phyloP scores from a whole-genome alignment of 2,113 vertebrate genomes.

The Siniperca knerii region DNA sequence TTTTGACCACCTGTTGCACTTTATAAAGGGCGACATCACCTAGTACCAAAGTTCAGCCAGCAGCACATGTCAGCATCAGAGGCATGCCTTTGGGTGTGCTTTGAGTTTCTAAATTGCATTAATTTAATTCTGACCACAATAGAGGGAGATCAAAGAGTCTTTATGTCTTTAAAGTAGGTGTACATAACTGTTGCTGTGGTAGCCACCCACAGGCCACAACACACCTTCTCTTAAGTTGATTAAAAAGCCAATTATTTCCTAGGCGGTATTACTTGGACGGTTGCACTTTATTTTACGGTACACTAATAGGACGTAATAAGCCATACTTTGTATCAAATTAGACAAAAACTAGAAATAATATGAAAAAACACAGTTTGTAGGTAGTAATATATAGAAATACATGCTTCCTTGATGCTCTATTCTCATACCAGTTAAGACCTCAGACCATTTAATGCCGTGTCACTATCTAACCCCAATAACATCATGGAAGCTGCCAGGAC shows the following conservation, averaged over 20 bases:
- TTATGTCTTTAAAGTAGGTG: constrained; percentile 2
- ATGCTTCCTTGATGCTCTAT: no score
- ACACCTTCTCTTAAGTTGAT: background rate
- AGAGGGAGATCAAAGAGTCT: constrained; percentile 1
- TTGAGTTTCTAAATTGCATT: constrained; percentile 4
- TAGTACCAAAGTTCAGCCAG: background rate
- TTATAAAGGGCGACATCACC: background rate
- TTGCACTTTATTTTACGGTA: no score
- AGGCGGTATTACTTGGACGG: background rate
- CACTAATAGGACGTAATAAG: no score
- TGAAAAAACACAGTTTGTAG: no score
- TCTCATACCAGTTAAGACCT: no score
- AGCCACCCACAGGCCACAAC: background rate
- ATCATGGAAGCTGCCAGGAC: no score
- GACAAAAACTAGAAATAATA: no score
- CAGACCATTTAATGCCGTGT: no score
- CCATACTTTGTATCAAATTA: no score
- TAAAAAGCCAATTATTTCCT: background rate
- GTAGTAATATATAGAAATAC: no score
- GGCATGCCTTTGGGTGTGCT: background rate
- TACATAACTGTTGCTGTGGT: background rate
- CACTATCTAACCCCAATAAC: no score
- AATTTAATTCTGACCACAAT: constrained; percentile 8
- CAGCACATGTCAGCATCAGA: background rate
- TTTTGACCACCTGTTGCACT: background rate